Evolutionary conservation across 1,140 invertebrate genomes (phyloP), one percentile per base, ranked within the genome.

Genomic region (Spodoptera frugiperda): DNA sequence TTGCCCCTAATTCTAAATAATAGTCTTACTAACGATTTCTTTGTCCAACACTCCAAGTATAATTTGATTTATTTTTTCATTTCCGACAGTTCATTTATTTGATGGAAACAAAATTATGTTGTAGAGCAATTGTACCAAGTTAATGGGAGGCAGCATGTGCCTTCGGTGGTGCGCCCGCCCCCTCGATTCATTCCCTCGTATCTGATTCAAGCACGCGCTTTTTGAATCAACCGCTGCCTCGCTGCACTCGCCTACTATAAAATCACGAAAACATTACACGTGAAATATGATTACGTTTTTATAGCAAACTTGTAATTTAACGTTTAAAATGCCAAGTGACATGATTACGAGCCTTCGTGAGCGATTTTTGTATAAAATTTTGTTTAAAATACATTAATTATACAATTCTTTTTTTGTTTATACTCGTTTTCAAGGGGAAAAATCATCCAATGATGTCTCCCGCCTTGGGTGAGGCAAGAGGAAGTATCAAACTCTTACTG

Each of bases 31-130:
- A 59, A 73, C 48, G 68, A 80, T 83, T 80, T 82, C 73, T 82
- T 72, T 80, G 73, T 74, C 71, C 73, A 77, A 83, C 65, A 77
- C 78, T 73, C 55, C 65, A 84, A 59, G 73, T 77, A 72, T 81
- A 84, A 86, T 84, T 84, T 86, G 83, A 84, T 87, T 84, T 83
- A 82, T 86, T 79, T 84, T 81, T 82, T 82, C 79, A 84, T 87
- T 87, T 86, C 86, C 86, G 83, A 81, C 82, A 81, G 78, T 82
- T 84, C 81, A 82, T 87, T 86, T 82, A 82, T 84, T 78, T 83
- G 79, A 84, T 83, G 82, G 84, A 79, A 83, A 86, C 81, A 84
- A 78, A 86, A 87, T 87, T 82, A 86, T 86, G 86, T 87, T 87
- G 86, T 86, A 84, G 76, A 79, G 82, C 61, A 84, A 81, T 81